Percentiles rank a stretch among this genome's conserved stretches.
phyloP scores from a whole-genome alignment of 2,888 invertebrate genomes.

The Schrankia costaestrigalis region DNA sequence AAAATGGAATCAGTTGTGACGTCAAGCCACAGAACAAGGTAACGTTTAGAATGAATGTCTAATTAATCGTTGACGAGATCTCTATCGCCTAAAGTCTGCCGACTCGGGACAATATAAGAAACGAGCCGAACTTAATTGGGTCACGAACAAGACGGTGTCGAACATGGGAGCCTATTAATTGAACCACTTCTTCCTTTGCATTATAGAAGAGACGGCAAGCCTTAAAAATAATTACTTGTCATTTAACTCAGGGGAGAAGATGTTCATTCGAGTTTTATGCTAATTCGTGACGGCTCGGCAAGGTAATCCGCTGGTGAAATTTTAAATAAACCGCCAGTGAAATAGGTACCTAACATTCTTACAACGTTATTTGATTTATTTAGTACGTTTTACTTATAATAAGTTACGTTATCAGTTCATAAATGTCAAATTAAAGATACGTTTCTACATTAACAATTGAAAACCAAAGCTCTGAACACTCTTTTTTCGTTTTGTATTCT shows the following conservation, averaged over 20 bases:
- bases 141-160: slow-evolving; percentile 67
- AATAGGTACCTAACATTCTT: too few relatives aligned
- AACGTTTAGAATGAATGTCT: slow-evolving; percentile 19
- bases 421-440: too few relatives aligned
- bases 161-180: slow-evolving; percentile 66
- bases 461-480: too few relatives aligned
- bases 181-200: slow-evolving; percentile 63
- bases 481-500: too few relatives aligned
- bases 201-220: slow-evolving; percentile 47
- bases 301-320: too few relatives aligned
- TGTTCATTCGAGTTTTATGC: slow-evolving; percentile 51
- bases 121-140: slow-evolving; percentile 63
- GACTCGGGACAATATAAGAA: slow-evolving; percentile 56
- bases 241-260: slow-evolving; percentile 46
- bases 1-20: background rate
- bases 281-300: slow-evolving; percentile 34
- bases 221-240: slow-evolving; percentile 61
- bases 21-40: slow-evolving; percentile 3
- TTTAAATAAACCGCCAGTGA: too few relatives aligned
- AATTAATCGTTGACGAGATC: slow-evolving; percentile 32
- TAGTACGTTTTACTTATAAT: too few relatives aligned
- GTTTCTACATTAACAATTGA: too few relatives aligned
- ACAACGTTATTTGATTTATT: too few relatives aligned
- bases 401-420: too few relatives aligned
- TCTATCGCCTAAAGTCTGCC: slow-evolving; percentile 32